These are phyloP conservation scores for Enhydra lutris DNA, from an alignment of 2,113 vertebrate species.

Conservation along the genomic window DNA sequence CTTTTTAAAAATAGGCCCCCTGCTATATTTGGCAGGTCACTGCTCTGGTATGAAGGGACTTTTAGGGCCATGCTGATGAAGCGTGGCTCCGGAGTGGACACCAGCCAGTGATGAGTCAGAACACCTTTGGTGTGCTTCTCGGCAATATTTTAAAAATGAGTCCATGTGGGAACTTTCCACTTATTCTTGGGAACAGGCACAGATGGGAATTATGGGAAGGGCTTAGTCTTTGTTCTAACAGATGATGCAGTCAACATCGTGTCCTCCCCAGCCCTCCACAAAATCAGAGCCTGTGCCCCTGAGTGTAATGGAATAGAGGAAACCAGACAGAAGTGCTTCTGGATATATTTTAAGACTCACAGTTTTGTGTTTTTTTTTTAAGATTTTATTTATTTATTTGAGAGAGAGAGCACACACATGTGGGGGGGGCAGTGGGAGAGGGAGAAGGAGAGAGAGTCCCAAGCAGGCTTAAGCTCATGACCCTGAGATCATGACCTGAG, in stretches of 20 bases:
- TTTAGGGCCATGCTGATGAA: conserved; percentile 35
- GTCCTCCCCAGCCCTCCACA: neutral
- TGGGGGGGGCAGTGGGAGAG: neutral
- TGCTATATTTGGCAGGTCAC: conserved; percentile 53
- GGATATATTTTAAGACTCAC: neutral
- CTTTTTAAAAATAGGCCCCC: conserved; percentile 56
- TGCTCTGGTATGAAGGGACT: conserved; percentile 57
- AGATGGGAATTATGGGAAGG: conserved; percentile 17
- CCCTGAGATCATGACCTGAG: neutral
- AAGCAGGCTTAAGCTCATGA: neutral
- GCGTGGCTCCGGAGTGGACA: neutral
- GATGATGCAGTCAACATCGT: neutral
- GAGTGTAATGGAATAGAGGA: neutral
- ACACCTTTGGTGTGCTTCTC: neutral
- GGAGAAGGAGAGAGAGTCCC: neutral
- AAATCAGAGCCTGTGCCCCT: neutral
- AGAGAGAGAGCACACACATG: neutral
- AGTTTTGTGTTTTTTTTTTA: neutral
- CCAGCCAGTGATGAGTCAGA: conserved; percentile 30
- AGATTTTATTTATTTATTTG: neutral
- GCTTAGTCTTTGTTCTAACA: neutral
- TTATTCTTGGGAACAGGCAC: conserved; percentile 19
- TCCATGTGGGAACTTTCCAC: neutral
- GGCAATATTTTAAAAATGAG: conserved; percentile 33
- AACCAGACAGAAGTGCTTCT: neutral